A percentile compares a stretch with the other conserved stretches of the same genome.
Conservation (phyloP, 2,113 vertebrate genomes). For the Platysternon megacephalum region DNA sequence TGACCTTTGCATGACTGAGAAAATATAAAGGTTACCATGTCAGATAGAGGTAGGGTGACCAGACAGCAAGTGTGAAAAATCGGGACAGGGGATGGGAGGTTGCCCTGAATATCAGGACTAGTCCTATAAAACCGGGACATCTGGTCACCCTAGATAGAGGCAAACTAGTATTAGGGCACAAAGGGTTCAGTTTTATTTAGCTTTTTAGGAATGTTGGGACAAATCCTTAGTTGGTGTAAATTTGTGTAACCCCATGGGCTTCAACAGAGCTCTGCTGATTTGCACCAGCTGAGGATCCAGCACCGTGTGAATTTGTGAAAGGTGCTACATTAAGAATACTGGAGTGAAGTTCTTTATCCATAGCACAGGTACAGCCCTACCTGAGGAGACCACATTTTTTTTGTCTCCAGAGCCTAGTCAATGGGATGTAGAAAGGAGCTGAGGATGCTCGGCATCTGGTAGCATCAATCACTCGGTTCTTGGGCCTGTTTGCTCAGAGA, state of each 20-base stretch:
- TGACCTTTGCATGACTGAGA: background rate
- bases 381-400: no score
- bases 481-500: background rate
- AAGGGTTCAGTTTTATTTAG: background rate
- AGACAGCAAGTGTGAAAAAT: no score
- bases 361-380: background rate
- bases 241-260: background rate
- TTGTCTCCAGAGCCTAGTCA: no score
- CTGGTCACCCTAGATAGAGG: background rate
- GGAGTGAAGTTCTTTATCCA: background rate
- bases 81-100: rapidly evolving
- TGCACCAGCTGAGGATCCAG: background rate
- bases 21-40: background rate
- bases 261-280: background rate
- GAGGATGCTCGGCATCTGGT: background rate
- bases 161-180: background rate
- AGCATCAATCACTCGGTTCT: background rate
- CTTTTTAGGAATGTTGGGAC: background rate
- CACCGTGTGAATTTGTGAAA: background rate
- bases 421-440: no score
- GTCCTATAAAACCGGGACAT: background rate
- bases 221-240: background rate
- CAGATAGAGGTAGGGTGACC: background rate
- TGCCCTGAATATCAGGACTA: background rate
- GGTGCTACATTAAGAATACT: background rate